Base-by-base conservation (phyloP, 2,797 vertebrate species). In the Hemitrygon akajei region DNA sequence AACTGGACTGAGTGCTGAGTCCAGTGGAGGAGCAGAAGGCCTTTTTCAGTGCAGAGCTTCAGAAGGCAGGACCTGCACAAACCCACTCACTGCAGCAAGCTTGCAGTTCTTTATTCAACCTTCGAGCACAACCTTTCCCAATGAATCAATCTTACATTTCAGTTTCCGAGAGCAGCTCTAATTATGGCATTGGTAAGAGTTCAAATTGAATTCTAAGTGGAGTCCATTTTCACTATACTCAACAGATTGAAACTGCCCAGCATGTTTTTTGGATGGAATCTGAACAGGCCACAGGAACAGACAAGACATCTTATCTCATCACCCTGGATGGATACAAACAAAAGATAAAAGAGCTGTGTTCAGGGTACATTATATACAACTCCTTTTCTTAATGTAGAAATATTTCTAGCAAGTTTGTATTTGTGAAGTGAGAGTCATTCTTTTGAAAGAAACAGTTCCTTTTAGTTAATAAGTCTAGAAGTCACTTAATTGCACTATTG, bases 401-500 rank as follows among this genome's bases (percentile, higher is more conserved):
- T 47, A 87, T 66, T 34, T 66, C 22, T 93, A 40, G 11, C 14
- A 73, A 37, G 82, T 22, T 93, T 40, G 91, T 75, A 47, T 93
- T 47, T 75, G 40, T 56, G 71, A 93, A 93, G 69, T 56, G 37
- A 73, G 27, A 11, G 20, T 93, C 5, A 56, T 30, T 47, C 47
- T 56, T 47, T 93, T 56, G 37, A 93, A 56, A 73, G 60, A 75
- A 73, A 47, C 91, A 30, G 22, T 40, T 60, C 40, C 71, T 25
- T 93, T 47, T 22, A 56, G 91, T 93, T 56, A 93, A 40, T 93
- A 76, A 93, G 40, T 27, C 40, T n/a, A 30, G 12, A 75, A 92
- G 40, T 56, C 75, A 71, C 20, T 75, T 93, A 73, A 75, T 93
- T 93, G 71, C n/a, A n/a, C 91, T 14, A 56, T 6, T 4, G 91